Evolutionary conservation across 2,888 invertebrate species (phyloP).

Genomic region (Zygothrica quintamaculata): DNA sequence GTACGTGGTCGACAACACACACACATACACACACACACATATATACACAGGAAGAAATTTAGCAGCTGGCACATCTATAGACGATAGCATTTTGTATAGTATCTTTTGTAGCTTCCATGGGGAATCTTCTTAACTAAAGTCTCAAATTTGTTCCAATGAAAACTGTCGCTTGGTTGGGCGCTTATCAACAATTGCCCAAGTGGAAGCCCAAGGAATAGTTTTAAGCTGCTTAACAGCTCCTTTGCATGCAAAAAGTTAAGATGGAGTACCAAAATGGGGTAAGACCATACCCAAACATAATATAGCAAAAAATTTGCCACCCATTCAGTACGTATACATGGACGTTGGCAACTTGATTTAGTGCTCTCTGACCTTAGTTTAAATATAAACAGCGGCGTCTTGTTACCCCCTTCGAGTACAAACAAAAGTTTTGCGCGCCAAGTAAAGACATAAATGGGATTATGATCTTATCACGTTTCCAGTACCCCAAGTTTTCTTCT

Average conservation of each 20-base stretch:
- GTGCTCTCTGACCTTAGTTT: slow-evolving; percentile 85
- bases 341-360: slow-evolving; percentile 83
- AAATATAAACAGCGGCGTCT: slow-evolving; percentile 83
- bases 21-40: slow-evolving; percentile 18
- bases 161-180: slow-evolving; percentile 77
- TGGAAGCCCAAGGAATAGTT: slow-evolving; percentile 73
- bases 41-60: slow-evolving; percentile 14
- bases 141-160: slow-evolving; percentile 78
- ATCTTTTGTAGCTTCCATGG: slow-evolving; percentile 42
- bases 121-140: slow-evolving; percentile 72
- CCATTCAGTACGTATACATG: slow-evolving; percentile 7
- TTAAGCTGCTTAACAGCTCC: slow-evolving; percentile 81
- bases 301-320: too few relatives aligned
- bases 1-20: slow-evolving; percentile 53
- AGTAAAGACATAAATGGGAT: slow-evolving; percentile 85
- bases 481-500: too few relatives aligned
- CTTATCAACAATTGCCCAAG: slow-evolving; percentile 79
- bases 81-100: slow-evolving; percentile 19
- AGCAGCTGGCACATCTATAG: slow-evolving; percentile 33
- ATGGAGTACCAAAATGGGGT: neutral
- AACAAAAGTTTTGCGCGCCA: slow-evolving; percentile 73
- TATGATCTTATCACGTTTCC: slow-evolving; percentile 84
- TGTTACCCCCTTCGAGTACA: slow-evolving; percentile 38
- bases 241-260: slow-evolving; percentile 60
- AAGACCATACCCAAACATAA: neutral